phyloP scores from a whole-genome alignment of 2,113 vertebrate species.

The Electrona antarctica region DNA sequence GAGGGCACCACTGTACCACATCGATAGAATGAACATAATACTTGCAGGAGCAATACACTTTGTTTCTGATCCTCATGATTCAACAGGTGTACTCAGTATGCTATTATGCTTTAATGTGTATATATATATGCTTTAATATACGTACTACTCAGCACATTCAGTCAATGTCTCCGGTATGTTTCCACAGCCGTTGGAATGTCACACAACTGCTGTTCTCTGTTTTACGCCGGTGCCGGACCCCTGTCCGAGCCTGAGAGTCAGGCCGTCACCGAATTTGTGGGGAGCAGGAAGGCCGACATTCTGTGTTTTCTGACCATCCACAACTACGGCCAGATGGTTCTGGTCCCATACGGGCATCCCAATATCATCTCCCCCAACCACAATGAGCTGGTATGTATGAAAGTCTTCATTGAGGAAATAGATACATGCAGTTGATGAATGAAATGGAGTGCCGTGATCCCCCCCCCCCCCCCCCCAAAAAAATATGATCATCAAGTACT shows the following conservation, averaged over 20 bases:
- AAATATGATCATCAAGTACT: too few species aligned
- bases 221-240: constrained; percentile 76
- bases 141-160: too few species aligned
- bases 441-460: too few species aligned
- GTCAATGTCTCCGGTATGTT: too few species aligned
- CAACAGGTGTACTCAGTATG: too few species aligned
- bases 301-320: constrained; percentile 88
- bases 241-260: constrained; percentile 82
- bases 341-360: constrained; percentile 85
- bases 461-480: too few species aligned
- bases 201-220: constrained; percentile 70
- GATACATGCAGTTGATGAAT: too few species aligned
- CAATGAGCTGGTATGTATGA: constrained; percentile 84
- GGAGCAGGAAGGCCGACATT: constrained; percentile 70
- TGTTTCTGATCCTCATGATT: too few species aligned
- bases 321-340: constrained; percentile 85
- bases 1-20: background rate
- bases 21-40: too few species aligned
- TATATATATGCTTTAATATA: too few species aligned
- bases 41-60: too few species aligned
- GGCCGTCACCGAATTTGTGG: constrained; percentile 78
- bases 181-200: constrained; percentile 80
- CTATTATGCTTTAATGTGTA: too few species aligned
- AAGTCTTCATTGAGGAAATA: background rate
- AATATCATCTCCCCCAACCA: constrained; percentile 79